Base-by-base conservation (phyloP, 1,140 invertebrate genomes). In the Prorops nasuta region DNA sequence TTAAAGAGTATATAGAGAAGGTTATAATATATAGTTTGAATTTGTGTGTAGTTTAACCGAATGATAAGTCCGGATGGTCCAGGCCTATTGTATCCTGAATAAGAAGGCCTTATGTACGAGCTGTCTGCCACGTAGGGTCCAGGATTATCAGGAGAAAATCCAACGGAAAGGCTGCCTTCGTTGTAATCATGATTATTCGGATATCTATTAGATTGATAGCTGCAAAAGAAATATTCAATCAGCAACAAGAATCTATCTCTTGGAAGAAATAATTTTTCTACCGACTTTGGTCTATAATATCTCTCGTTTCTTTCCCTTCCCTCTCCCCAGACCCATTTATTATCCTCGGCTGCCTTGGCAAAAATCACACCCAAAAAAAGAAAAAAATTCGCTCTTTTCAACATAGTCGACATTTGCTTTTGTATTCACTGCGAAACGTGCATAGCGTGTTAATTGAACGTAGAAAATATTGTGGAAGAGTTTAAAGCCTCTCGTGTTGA, bases 301-400 rank as follows among this genome's bases (percentile, higher is more conserved):
- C 38, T 18, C 3, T 14, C 34, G 8, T 16, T 50, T 20, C 42
- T 56, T 52, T 41, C 61, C 38, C 53, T 49, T 44, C 58, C 61
- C n/a, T 64, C 55, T 6, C 55, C 49, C 77, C 76, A 79, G 1
- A 72, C 63, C 77, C 77, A 79, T 53, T 64, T 67, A 14, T 61
- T 56, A 3, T 70, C 58, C n/a, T 65, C 59, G 10, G 7, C 10
- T 1, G 19, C 42, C 1, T 3, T 28, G 2, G 18, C 39, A 3
- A 56, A 2, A 6, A 15, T 14, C 7, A 43, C 14, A 35, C 36
- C 34, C 14, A 47, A 34, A 8, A 49, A 15, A 0, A n/a, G 8
- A 49, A n/a, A 3, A 31, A 3, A 3, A 4, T 3, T 17, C 9
- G n/a, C 58, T 60, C 8, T 31, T 38, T 21, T 10, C 24, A 7